Percentiles rank a stretch among this genome's conserved stretches.
Evolutionary conservation across 2,888 invertebrate species (phyloP).

Genomic region (Oscheius onirici): DNA sequence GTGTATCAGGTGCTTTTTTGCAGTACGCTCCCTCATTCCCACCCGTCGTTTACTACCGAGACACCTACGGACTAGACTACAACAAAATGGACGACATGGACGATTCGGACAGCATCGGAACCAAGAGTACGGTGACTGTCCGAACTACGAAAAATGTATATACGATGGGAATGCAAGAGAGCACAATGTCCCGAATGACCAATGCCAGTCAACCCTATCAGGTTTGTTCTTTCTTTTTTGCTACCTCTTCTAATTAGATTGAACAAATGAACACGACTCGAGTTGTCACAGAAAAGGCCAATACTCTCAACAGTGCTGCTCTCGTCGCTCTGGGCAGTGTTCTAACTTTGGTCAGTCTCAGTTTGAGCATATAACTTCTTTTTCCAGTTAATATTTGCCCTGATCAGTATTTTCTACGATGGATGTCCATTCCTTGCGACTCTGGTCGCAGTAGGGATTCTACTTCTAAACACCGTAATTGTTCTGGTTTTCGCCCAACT

Average conservation of each 20-base stretch:
- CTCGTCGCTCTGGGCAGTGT: conserved; percentile 64
- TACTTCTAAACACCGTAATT: conserved; percentile 62
- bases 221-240: conserved; percentile 11
- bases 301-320: conserved; percentile 60
- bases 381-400: conserved; percentile 65
- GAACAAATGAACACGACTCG: conserved; percentile 67
- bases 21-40: conserved; percentile 64
- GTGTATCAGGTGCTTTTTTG: background rate
- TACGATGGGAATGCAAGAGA: conserved; percentile 42
- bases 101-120: conserved; percentile 54
- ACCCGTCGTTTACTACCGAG: conserved; percentile 68
- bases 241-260: conserved; percentile 44
- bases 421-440: conserved; percentile 63
- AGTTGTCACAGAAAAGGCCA: conserved; percentile 61
- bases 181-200: conserved; percentile 30
- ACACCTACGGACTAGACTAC: conserved; percentile 59
- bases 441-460: conserved; percentile 47
- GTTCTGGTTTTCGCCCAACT: conserved; percentile 62
- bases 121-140: conserved; percentile 60
- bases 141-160: conserved; percentile 60
- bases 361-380: background rate
- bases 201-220: conserved; percentile 35
- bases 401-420: conserved; percentile 68
- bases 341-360: conserved; percentile 58
- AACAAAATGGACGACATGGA: conserved; percentile 32